Percentiles rank a stretch among this genome's conserved stretches.
These are phyloP conservation scores for Adelges cooleyi DNA, from an alignment of 1,140 invertebrate species.

Conservation along the genomic window DNA sequence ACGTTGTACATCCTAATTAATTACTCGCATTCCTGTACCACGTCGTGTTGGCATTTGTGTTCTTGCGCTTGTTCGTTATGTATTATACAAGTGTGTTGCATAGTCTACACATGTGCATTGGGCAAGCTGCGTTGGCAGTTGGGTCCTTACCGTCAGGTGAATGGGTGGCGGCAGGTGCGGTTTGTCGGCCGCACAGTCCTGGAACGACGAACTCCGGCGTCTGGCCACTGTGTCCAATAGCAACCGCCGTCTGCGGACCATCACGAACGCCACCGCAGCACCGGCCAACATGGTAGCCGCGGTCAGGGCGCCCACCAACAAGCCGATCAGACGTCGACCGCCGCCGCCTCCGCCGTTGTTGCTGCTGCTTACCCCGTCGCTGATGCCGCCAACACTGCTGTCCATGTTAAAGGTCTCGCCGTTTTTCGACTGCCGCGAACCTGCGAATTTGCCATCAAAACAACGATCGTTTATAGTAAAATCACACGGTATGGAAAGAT, in stretches of 20 bases:
- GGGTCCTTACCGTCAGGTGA: slow-evolving; percentile 2
- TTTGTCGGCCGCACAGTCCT: slow-evolving; percentile 12
- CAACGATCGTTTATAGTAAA: no score
- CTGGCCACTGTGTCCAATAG: neutral
- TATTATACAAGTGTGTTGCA: no score
- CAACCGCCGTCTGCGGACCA: neutral
- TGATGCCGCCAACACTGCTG: neutral
- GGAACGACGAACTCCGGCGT: neutral
- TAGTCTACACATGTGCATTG: no score
- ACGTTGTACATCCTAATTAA: no score
- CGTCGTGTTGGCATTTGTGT: no score
- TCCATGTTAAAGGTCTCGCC: neutral
- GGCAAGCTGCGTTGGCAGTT: neutral
- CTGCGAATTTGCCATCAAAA: neutral
- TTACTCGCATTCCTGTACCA: no score
- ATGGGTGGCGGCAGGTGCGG: slow-evolving; percentile 12
- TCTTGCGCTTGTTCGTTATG: no score
- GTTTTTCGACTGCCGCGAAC: slow-evolving; percentile 7
- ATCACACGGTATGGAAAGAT: no score
- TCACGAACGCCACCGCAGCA: neutral
- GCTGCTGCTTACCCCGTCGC: neutral
- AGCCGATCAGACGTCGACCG: neutral
- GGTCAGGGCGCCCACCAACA: neutral
- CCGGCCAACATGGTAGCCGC: slow-evolving; percentile 7
- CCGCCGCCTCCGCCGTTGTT: neutral